Evolutionary conservation across 2,888 invertebrate species (phyloP).

Genomic region (Lasioglossum villosulum): DNA sequence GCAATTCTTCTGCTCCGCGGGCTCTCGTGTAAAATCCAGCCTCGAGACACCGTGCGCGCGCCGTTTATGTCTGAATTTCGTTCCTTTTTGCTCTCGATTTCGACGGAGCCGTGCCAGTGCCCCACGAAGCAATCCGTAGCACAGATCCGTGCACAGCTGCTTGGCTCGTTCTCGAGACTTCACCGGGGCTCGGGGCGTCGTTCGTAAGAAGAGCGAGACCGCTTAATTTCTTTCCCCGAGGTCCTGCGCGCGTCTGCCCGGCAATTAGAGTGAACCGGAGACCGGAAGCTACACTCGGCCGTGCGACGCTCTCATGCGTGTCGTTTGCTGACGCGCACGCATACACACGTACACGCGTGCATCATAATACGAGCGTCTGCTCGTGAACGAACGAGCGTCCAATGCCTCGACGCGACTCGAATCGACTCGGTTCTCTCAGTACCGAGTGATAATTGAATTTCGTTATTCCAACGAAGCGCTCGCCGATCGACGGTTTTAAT

Average conservation of each 20-base stretch:
- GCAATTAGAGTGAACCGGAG: slow-evolving; percentile 73
- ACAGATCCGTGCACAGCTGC: neutral
- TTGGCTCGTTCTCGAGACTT: neutral
- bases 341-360: neutral
- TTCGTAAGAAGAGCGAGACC: slow-evolving; percentile 65
- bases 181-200: neutral
- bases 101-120: neutral
- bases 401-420: neutral
- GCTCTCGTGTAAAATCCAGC: neutral
- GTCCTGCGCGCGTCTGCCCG: slow-evolving; percentile 53
- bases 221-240: slow-evolving; percentile 68
- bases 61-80: neutral
- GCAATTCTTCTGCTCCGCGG: too few relatives aligned
- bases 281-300: slow-evolving; percentile 69
- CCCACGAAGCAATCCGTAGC: neutral
- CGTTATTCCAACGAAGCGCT: slow-evolving; percentile 32
- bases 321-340: slow-evolving; percentile 30
- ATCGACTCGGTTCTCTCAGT: neutral
- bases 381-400: neutral
- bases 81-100: neutral
- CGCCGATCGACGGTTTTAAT: slow-evolving; percentile 18
- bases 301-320: slow-evolving; percentile 67
- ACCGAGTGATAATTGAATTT: slow-evolving; percentile 35
- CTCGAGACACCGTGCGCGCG: neutral
- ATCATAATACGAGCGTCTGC: neutral